These are phyloP conservation scores for Notechis scutatus DNA, from an alignment of 2,113 vertebrate species.

Conservation along the genomic window DNA sequence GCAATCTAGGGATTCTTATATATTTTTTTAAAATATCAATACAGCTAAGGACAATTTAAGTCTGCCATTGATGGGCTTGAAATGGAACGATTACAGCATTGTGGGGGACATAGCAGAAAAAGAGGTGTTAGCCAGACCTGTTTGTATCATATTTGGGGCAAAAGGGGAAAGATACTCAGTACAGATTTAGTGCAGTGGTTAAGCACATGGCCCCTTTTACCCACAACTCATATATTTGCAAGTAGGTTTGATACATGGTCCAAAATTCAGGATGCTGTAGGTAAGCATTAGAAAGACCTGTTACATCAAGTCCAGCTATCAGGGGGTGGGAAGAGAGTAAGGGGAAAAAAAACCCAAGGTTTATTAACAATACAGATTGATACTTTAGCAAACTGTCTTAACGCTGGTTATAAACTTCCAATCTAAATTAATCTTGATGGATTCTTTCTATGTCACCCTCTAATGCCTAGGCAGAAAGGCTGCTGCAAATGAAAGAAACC, in stretches of 20 bases:
- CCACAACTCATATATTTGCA: background rate
- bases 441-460: background rate
- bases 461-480: background rate
- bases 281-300: background rate
- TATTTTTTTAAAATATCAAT: background rate
- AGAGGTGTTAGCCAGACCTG: background rate
- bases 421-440: too few relatives aligned
- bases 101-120: background rate
- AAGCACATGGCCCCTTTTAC: background rate
- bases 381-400: background rate
- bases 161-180: background rate
- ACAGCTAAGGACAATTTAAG: background rate
- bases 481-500: background rate
- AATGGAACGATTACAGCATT: background rate
- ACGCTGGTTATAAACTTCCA: background rate
- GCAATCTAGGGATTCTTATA: background rate
- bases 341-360: background rate
- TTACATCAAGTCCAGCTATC: background rate
- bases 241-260: background rate
- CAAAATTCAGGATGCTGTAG: background rate
- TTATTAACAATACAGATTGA: background rate
- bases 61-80: background rate
- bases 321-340: too few relatives aligned
- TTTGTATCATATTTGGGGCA: background rate
- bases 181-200: background rate